A percentile compares a stretch with the other conserved stretches of the same genome.
Evolutionary conservation across 2,113 vertebrate genomes (phyloP).

Genomic region (Climacteris rufus): DNA sequence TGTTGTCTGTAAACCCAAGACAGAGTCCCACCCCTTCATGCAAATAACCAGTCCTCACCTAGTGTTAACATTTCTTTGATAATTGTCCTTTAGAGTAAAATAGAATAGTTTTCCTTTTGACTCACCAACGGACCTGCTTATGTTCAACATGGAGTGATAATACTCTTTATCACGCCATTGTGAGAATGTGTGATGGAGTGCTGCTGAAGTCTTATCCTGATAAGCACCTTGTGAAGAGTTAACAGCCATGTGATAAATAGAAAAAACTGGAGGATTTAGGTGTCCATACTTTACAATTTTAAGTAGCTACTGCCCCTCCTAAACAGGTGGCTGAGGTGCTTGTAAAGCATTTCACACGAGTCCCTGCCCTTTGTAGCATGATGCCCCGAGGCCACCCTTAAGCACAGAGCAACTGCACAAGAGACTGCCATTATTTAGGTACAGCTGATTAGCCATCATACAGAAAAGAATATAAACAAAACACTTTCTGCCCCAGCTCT

Average conservation of each 20-base stretch:
- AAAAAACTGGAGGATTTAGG: neutral
- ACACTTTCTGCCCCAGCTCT: neutral
- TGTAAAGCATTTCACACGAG: neutral
- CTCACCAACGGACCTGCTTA: neutral
- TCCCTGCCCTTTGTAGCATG: neutral
- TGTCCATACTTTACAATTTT: neutral
- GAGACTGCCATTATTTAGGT: neutral
- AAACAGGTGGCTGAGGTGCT: neutral
- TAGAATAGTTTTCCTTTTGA: neutral
- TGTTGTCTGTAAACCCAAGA: neutral
- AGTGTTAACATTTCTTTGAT: neutral
- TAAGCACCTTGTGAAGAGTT: neutral
- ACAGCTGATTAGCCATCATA: neutral
- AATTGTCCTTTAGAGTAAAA: neutral
- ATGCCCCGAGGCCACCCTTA: neutral
- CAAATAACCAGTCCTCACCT: neutral
- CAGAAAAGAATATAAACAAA: neutral
- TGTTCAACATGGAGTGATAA: neutral
- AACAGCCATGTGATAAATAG: neutral
- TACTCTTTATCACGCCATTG: neutral
- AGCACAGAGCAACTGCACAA: neutral
- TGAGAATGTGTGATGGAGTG: neutral
- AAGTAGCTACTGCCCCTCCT: neutral
- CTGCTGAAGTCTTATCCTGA: neutral
- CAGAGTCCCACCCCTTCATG: neutral